A percentile compares a stretch with the other conserved stretches of the same genome.
These are phyloP conservation scores for Limanda limanda DNA, from an alignment of 2,113 vertebrate species.

Conservation along the genomic window DNA sequence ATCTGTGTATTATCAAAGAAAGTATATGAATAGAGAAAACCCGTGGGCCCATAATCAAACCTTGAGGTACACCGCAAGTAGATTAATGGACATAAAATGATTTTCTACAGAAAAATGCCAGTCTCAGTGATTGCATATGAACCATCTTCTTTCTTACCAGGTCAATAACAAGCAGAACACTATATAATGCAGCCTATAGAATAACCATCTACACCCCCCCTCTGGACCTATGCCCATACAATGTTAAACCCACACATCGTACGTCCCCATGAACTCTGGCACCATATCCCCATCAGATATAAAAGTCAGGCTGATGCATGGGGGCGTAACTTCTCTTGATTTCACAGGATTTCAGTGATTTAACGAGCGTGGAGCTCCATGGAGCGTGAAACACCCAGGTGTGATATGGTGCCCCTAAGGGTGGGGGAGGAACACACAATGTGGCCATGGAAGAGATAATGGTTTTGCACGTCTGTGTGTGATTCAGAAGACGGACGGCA, in stretches of 20 bases:
- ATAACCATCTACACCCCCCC: neutral
- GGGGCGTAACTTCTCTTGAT: slow-evolving; percentile 37
- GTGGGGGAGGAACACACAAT: slow-evolving; percentile 10
- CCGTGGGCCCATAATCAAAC: neutral
- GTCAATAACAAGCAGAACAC: neutral
- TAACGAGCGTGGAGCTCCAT: slow-evolving; percentile 47
- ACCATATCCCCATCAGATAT: slow-evolving; percentile 41
- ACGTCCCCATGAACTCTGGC: slow-evolving; percentile 32
- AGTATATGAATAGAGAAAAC: neutral
- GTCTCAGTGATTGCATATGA: no score
- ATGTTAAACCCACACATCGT: slow-evolving; percentile 18
- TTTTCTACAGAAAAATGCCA: no score
- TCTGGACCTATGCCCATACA: neutral
- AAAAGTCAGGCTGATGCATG: slow-evolving; percentile 50
- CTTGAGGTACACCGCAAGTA: slow-evolving; percentile 16
- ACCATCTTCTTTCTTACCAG: neutral
- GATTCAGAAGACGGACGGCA: neutral
- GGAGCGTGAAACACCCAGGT: slow-evolving; percentile 67
- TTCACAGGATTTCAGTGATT: slow-evolving; percentile 58
- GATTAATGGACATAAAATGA: neutral
- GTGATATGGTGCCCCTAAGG: slow-evolving; percentile 41
- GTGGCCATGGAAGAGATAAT: neutral
- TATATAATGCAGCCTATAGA: neutral
- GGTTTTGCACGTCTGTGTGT: slow-evolving; percentile 1
- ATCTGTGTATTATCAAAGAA: neutral